Base-by-base conservation (phyloP, 1,140 invertebrate species). In the Musca domestica region DNA sequence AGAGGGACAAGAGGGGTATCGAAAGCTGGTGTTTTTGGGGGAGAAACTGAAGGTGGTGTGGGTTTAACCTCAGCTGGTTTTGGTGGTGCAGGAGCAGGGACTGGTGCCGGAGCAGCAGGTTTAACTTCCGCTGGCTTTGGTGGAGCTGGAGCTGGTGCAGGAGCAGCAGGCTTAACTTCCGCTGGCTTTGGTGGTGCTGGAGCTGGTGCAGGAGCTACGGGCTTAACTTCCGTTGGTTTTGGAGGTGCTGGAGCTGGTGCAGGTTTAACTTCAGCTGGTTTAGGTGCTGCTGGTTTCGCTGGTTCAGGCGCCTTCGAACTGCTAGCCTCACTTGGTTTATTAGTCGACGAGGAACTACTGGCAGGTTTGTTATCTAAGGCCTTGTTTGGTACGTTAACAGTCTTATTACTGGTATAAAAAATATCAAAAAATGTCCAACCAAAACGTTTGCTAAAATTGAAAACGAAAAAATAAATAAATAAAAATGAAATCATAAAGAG, bases 361-460 rank as follows among this genome's bases (percentile, higher is more conserved):
- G 67, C 27, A 30, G 74, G 74, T 71, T 79, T 79, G 64, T 76
- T 74, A 54, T 77, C 75, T 67, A 79, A 66, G 58, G 75, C 77
- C n/a, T 54, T 63, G 17, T n/a, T 25, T 56, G 27, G 17, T 69
- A 30, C 9, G 70, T 69, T 69, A 71, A 20, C 74, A 74, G 75
- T 76, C 64, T 80, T 71, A 47, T 70, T 69, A 69, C 69, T 71
- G 9, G 30, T 61, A 61, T 61, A 61, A 70, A 80, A 80, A 69
- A 80, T 71, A 69, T 47, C 67, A 58, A 71, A 71, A 63, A 71
- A 71, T 23, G 63, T 69, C 78, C 78, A 80, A 69, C 72, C 74
- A 71, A 80, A 77, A 69, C 75, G 77, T 74, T 80, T 80, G 67
- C 78, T 80, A 80, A 61, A 70, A 69, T 65, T 15, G 25, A 49